phyloP scores from a whole-genome alignment of 2,797 vertebrate species.

The Sebastes diaconus region DNA sequence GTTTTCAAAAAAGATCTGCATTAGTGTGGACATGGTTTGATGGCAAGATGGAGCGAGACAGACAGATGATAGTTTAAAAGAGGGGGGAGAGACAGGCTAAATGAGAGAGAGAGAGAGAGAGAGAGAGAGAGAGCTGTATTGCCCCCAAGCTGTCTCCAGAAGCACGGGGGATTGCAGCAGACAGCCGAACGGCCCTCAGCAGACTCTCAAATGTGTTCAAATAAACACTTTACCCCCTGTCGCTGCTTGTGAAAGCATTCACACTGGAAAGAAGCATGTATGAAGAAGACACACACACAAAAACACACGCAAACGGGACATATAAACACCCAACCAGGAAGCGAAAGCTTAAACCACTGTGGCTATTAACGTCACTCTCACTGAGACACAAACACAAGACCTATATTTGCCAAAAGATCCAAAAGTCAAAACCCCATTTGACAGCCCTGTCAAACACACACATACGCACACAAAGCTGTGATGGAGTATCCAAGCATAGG shows the following conservation, averaged over 20 bases:
- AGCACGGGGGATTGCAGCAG: conserved; percentile 51
- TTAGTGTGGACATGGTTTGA: conserved; percentile 10
- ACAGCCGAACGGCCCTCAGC: conserved; percentile 61
- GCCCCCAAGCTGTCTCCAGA: conserved; percentile 51
- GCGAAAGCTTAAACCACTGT: background rate
- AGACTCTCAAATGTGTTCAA: conserved; percentile 64
- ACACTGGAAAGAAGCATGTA: conserved; percentile 25
- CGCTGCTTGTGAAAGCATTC: conserved; percentile 48
- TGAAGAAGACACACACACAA: conserved; percentile 21
- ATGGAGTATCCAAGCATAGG: conserved; percentile 43
- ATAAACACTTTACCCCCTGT: conserved; percentile 75
- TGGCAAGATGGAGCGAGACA: conserved; percentile 22
- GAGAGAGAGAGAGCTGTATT: background rate
- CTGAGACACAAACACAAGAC: background rate
- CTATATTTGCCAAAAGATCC: background rate
- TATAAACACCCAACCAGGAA: background rate
- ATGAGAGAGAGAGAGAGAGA: background rate
- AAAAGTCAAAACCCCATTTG: conserved; percentile 20
- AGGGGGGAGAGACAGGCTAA: conserved; percentile 8
- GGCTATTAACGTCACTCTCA: conserved; percentile 23
- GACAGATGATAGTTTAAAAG: conserved; percentile 31
- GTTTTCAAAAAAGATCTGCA: conserved; percentile 10
- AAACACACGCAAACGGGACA: conserved; percentile 11
- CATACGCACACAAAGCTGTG: conserved; percentile 18
- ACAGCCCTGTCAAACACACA: conserved; percentile 5